Evolutionary conservation across 2,797 vertebrate genomes (phyloP), one percentile per base, ranked within the genome.

Genomic region (Otolemur crassicaudatus): DNA sequence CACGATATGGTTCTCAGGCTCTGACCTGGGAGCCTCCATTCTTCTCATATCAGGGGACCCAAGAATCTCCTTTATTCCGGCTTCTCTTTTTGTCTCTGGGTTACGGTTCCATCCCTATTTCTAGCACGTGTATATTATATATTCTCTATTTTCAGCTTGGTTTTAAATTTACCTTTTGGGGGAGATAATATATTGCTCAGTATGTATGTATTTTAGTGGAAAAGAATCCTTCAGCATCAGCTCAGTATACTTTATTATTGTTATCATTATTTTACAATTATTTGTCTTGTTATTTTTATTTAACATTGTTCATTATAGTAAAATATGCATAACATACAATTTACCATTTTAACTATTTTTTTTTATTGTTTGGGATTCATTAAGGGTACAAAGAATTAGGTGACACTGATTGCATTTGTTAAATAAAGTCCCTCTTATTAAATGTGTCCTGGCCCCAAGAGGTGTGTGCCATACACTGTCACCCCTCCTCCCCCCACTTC

Each of bases 231-330:
- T 92, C 5, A 37, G 63, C 37, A 60, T 70, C 7, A 67, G 65
- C 37, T 75, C 10, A 56, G 53, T 37, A 37, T 14, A 40, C 12
- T 16, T 92, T 90, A 60, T 22, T 88, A 58, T 53, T 53, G 65
- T 58, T 77, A 46, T 61, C 31, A 56, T 3, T 49, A 49, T 91
- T 84, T 76, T 37, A 72, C 27, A 46, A 43, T 85, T 22, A 13
- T 10, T 67, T 76, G 14, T 56, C n/a, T 77, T 60, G 25, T 43
- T 86, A 88, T 76, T 92, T 95, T 89, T 90, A 75, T 75, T 92
- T 72, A 79, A 13, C 19, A n/a, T 65, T 72, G 20, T 77, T 56
- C 86, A 69, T 73, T 69, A 9, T 85, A 56, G n/a, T 67, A 90
- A 90, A 79, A 63, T 46, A 53, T 7, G 31, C 25, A 6, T 79